A percentile compares a stretch with the other conserved stretches of the same genome.
Evolutionary conservation across 2,113 vertebrate genomes (phyloP).

Genomic region (Indri indri): DNA sequence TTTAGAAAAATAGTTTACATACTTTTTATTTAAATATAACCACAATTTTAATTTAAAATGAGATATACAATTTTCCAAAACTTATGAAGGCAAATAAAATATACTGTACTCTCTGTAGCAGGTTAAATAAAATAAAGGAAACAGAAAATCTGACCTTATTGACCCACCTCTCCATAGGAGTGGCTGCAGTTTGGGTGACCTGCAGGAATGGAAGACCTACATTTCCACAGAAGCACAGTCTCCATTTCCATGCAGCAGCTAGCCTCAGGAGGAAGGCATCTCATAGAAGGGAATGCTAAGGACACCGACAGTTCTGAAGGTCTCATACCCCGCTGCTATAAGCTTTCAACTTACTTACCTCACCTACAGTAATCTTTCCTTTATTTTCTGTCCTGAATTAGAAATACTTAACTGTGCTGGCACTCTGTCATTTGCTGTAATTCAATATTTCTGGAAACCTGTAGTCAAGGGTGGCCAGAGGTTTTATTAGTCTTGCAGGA

Average conservation of each 20-base stretch:
- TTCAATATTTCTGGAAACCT: neutral
- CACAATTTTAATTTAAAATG: slow-evolving; percentile 6
- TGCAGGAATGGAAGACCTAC: neutral
- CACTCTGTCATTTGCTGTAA: neutral
- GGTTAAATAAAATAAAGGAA: neutral
- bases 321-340: neutral
- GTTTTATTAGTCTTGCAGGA: neutral
- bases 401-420: neutral
- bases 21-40: slow-evolving; percentile 2
- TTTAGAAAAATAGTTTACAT: neutral
- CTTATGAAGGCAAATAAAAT: neutral
- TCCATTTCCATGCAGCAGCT: neutral
- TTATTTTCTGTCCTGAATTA: neutral
- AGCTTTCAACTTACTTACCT: neutral
- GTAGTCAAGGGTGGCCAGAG: neutral
- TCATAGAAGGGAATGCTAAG: rapidly evolving
- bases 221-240: neutral
- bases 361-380: neutral
- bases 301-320: neutral
- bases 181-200: neutral
- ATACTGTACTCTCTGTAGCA: neutral
- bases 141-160: neutral
- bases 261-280: neutral
- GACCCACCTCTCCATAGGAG: neutral
- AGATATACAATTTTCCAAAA: neutral